These are phyloP conservation scores for Drosophila carrolli DNA, from an alignment of 1,140 invertebrate species.

Conservation along the genomic window DNA sequence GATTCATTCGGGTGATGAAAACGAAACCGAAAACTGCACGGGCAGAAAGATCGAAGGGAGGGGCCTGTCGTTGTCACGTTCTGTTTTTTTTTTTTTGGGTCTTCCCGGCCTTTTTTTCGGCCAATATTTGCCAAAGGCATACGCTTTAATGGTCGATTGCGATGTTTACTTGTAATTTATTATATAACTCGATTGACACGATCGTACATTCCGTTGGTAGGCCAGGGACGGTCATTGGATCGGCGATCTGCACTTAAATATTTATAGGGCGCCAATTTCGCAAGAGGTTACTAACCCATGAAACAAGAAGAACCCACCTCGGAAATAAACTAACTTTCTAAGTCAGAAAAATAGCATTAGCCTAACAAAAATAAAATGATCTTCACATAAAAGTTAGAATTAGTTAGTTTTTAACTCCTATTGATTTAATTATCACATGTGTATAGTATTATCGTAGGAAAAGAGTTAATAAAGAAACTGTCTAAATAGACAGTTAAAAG, in stretches of 20 bases:
- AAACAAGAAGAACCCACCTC: neutral
- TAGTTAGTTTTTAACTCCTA: too few relatives aligned
- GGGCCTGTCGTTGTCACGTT: constrained; percentile 37
- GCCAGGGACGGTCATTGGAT: constrained; percentile 66
- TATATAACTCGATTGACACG: constrained; percentile 58
- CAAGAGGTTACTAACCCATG: neutral
- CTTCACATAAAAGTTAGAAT: too few relatives aligned
- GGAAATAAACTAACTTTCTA: neutral
- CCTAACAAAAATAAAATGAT: too few relatives aligned
- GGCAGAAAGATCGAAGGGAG: constrained; percentile 35
- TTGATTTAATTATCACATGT: too few relatives aligned
- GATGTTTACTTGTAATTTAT: constrained; percentile 65
- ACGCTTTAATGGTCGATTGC: constrained; percentile 51
- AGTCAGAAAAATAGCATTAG: too few relatives aligned
- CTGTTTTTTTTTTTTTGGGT: constrained; percentile 49
- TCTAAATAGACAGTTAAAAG: too few relatives aligned
- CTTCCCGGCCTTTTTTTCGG: constrained; percentile 60
- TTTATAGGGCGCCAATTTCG: neutral
- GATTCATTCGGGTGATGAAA: constrained; percentile 64
- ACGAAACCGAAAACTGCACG: constrained; percentile 59
- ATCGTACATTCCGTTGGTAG: constrained; percentile 23
- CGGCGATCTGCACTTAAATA: constrained; percentile 23
- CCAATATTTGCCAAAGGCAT: constrained; percentile 68
- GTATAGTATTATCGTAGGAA: too few relatives aligned
- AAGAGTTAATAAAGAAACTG: too few relatives aligned